These are phyloP conservation scores for Andrena cerasifolii DNA, from an alignment of 1,140 invertebrate species.

Conservation along the genomic window DNA sequence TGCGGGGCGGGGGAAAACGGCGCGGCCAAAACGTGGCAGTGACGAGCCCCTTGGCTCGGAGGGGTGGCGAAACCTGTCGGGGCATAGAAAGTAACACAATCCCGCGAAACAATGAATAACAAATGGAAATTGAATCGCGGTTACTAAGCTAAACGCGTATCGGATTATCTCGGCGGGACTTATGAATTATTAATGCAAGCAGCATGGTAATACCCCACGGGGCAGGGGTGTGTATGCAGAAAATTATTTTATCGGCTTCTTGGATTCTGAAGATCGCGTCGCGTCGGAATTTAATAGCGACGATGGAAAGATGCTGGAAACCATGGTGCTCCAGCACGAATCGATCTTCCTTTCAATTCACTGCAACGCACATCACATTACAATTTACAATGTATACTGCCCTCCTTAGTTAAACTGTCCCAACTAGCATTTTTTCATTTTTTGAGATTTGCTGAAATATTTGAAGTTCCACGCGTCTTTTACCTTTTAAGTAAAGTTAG, in stretches of 20 bases:
- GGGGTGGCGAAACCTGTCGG: background rate
- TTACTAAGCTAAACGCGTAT: conserved; percentile 35
- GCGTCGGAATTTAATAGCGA: conserved; percentile 5
- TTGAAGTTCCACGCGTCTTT: too few species aligned
- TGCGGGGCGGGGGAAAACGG: background rate
- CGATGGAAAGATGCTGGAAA: background rate
- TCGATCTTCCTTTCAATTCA: background rate
- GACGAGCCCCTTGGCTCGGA: background rate
- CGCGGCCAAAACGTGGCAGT: conserved; percentile 11
- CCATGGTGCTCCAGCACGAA: too few species aligned
- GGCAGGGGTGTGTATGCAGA: background rate
- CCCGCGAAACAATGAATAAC: conserved; percentile 42
- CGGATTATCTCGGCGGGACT: conserved; percentile 30
- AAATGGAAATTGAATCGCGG: conserved; percentile 44
- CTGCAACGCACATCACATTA: too few species aligned
- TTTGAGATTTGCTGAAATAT: too few species aligned
- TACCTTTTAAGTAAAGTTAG: too few species aligned
- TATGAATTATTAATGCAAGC: conserved; percentile 40
- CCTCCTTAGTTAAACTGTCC: too few species aligned
- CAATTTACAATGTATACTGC: too few species aligned
- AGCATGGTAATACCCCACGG: background rate
- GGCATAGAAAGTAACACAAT: conserved; percentile 9
- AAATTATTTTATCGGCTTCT: conserved; percentile 41
- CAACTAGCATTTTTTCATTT: too few species aligned
- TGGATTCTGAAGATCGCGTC: background rate